Evolutionary conservation across 2,888 invertebrate species (phyloP), one percentile per base, ranked within the genome.

Genomic region (Tinea semifulvella): DNA sequence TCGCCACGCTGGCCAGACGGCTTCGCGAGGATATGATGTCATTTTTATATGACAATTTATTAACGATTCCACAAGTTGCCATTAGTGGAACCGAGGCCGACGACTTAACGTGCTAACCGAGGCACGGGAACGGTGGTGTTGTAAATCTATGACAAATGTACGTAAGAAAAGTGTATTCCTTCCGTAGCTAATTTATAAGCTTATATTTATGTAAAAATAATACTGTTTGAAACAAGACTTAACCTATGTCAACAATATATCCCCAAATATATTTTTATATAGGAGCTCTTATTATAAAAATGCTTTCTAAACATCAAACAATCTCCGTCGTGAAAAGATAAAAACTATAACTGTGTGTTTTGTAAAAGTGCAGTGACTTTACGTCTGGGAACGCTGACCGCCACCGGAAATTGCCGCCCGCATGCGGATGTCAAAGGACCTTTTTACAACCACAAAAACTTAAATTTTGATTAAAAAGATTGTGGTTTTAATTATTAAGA

Each of bases 401-500:
- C 31, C 11, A 31, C n/a, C 31, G 31, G 31, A 31, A 31, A 31
- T 31, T 31, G 14, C 11, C n/a, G 14, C 7, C 31, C 31, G 14
- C 31, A 31, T 31, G 31, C 14, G 31, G 31, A 31, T n/a, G 31
- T 31, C 31, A 31, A 31, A 31, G 31, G 13, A 31, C 13, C 14
- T 11, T 31, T 11, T 26, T 26, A 11, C 26, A n/a, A 31, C 6
- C 14, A 3, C n/a, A 13, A 31, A 14, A 31, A 13, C 31, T 31
- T 13, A 13, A 31, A 3, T 3, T 4, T 26, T 4, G 11, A n/a
- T 11, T 26, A 26, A 26, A 26, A 26, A 3, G 2, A 11, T 26
- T n/a, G 7, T 26, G 2, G 10, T 26, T 26, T 26, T 6, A 26
- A 26, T n/a, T n/a, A n/a, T n/a, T n/a, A n/a, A 26, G 36, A 45